A percentile compares a stretch with the other conserved stretches of the same genome.
phyloP scores from a whole-genome alignment of 2,797 vertebrate genomes.

The Sarcoramphus papa region DNA sequence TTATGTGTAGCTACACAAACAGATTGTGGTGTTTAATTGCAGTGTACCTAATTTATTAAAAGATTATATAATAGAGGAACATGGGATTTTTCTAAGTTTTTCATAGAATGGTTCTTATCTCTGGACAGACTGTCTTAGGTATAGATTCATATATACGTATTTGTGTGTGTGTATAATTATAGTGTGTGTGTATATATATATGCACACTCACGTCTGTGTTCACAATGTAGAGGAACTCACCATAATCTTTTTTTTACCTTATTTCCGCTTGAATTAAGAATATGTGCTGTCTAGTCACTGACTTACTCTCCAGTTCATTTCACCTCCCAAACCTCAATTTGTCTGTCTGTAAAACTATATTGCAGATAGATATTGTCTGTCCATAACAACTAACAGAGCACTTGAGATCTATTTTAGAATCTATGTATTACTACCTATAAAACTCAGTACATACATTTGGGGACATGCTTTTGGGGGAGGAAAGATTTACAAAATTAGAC shows the following conservation, averaged over 20 bases:
- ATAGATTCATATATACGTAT: neutral
- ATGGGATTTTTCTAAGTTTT: neutral
- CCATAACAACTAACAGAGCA: neutral
- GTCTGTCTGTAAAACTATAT: neutral
- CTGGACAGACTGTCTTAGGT: neutral
- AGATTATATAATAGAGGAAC: neutral
- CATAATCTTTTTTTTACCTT: neutral
- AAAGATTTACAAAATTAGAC: neutral
- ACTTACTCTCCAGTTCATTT: neutral
- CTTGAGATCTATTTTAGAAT: neutral
- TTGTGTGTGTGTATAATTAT: neutral
- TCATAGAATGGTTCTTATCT: neutral
- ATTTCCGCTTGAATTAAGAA: neutral
- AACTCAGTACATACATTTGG: neutral
- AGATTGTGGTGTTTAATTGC: neutral
- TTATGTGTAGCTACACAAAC: neutral
- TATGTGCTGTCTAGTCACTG: neutral
- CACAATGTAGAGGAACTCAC: neutral
- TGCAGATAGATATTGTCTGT: neutral
- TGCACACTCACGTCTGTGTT: neutral
- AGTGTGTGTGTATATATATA: too few relatives aligned
- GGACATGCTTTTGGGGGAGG: neutral
- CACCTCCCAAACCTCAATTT: neutral
- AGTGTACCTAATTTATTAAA: neutral
- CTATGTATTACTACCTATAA: neutral